Base-by-base conservation (phyloP, 2,113 vertebrate species). In the Pterocles orientalis region DNA sequence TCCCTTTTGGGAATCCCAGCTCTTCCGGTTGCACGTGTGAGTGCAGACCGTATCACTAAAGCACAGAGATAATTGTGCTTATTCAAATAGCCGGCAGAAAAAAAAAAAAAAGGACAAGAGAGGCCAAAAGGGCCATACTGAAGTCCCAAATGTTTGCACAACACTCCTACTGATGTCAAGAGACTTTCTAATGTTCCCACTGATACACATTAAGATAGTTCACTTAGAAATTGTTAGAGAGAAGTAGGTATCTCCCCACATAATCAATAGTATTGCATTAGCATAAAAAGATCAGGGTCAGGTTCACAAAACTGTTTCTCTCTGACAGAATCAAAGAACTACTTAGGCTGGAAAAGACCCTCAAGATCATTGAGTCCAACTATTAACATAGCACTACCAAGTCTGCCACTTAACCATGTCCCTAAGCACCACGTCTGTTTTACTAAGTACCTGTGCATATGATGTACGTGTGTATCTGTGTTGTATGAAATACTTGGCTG, bases 1-100 rank as follows among this genome's bases (percentile, higher is more conserved):
- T 14, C 4, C 16, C n/a, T 78, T 65, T 23, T 28, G 31, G 71
- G 41, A 92, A 86, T 69, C 61, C n/a, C 29, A 75, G 81, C 24
- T 68, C 17, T 47, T 81, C 65, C 2, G 0, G 13, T 34, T 61
- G 50, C 31, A 25, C 0, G 0, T 1, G 0, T 47, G 11, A 65
- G 33, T 28, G 68, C 9, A 62, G 78, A 71, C 45, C 3, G 1
- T 36, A 75, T 24, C 64, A 28, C 51, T 12, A 58, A n/a, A 88
- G 43, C 48, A 61, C 18, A 71, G 23, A 31, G n/a, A 65, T 48
- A 82, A 54, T 1, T 68, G 39, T 72, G 69, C 51, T 83, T 95
- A 69, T 60, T 93, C 57, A 75, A 45, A 39, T 75, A 75, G 28
- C 69, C 82, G 36, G 28, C 14, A 60, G 16, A 45, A 45, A 7